These are phyloP conservation scores for Thumatha senex DNA, from an alignment of 2,888 invertebrate species.

Conservation along the genomic window DNA sequence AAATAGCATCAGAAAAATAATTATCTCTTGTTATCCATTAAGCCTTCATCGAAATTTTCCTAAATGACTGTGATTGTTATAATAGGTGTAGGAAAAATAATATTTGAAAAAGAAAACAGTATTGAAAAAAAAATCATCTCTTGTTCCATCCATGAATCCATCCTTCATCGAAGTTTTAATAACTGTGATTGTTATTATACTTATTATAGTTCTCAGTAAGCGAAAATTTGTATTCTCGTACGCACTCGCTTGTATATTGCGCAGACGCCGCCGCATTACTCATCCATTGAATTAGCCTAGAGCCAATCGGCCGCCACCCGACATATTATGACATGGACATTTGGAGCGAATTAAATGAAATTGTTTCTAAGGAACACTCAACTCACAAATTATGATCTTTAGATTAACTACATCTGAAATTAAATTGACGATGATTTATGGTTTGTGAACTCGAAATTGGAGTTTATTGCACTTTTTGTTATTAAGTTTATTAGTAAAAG, in stretches of 20 bases:
- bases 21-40: too few relatives aligned
- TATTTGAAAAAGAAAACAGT: too few relatives aligned
- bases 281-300: constrained; percentile 25
- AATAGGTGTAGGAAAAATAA: too few relatives aligned
- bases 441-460: not conserved
- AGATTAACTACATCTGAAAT: constrained; percentile 16
- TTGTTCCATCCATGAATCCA: not conserved
- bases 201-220: not conserved
- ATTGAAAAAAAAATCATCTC: too few relatives aligned
- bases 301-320: constrained; percentile 14
- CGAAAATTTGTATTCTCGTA: not conserved
- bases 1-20: too few relatives aligned
- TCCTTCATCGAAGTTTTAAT: not conserved
- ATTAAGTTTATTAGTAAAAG: not conserved
- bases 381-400: constrained; percentile 23
- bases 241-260: constrained; percentile 10
- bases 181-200: not conserved
- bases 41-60: not conserved
- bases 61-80: not conserved
- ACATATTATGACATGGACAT: constrained; percentile 23
- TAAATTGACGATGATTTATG: constrained; percentile 24
- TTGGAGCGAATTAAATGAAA: constrained; percentile 26
- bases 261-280: constrained; percentile 7
- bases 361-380: constrained; percentile 19
- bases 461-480: constrained; percentile 4